phyloP scores from a whole-genome alignment of 2,113 vertebrate genomes.

The Oncorhynchus clarkii region DNA sequence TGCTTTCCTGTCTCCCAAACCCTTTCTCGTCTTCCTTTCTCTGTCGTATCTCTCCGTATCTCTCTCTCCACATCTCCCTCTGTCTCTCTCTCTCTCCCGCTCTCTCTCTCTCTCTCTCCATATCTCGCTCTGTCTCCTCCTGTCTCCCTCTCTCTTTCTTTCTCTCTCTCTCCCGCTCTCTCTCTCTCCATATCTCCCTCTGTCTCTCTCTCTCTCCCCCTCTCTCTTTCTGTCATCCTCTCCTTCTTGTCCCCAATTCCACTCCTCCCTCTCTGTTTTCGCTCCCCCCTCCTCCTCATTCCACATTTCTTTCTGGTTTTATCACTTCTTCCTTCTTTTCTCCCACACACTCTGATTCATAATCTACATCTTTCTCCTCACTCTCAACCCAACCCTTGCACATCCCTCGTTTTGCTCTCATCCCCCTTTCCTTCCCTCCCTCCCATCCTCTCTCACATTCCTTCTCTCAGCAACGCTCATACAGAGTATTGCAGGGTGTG shows the following conservation, averaged over 20 bases:
- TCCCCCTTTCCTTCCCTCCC: neutral
- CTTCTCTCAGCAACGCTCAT: constrained; percentile 47
- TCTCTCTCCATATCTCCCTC: neutral
- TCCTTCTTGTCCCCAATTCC: neutral
- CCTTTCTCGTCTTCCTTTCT: neutral
- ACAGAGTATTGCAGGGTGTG: constrained; percentile 50
- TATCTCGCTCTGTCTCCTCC: neutral
- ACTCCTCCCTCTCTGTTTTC: neutral
- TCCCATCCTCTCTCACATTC: too few species aligned
- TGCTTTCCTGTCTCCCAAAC: constrained; percentile 1
- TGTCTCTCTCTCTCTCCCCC: neutral
- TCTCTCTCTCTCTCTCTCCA: constrained; percentile 1
- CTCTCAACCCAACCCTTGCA: neutral
- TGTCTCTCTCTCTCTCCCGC: too few species aligned
- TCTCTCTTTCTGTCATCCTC: constrained; percentile 6
- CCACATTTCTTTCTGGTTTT: neutral
- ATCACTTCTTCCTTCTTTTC: neutral
- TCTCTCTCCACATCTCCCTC: too few species aligned
- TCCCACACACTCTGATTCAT: neutral
- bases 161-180: neutral
- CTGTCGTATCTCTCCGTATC: neutral
- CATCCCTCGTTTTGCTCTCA: neutral
- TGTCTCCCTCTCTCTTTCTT: neutral
- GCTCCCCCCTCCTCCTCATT: neutral
- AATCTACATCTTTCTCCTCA: neutral